phyloP scores from a whole-genome alignment of 2,113 vertebrate species.

The Tachuris rubrigastra region DNA sequence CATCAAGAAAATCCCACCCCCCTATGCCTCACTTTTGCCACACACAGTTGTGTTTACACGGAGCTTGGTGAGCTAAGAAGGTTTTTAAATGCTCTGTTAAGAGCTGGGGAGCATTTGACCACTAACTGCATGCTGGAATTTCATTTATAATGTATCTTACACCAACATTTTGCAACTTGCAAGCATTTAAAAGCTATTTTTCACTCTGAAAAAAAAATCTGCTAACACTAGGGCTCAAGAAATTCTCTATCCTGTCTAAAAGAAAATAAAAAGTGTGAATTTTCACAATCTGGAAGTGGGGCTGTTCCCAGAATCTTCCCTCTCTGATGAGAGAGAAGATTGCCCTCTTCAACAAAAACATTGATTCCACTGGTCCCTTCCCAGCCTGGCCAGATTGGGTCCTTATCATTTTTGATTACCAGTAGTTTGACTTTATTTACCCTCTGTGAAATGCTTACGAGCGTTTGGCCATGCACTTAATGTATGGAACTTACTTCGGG shows the following conservation, averaged over 20 bases:
- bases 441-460: not conserved
- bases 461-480: slow-evolving; percentile 3
- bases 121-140: not conserved
- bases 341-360: not conserved
- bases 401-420: not conserved
- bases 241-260: not conserved
- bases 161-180: not conserved
- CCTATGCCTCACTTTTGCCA: not conserved
- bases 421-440: not conserved
- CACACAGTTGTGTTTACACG: not conserved
- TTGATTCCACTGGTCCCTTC: not conserved
- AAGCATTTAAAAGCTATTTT: not conserved
- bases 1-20: not conserved
- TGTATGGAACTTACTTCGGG: slow-evolving; percentile 16
- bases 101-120: not conserved
- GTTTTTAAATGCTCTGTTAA: not conserved
- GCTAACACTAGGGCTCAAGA: not conserved
- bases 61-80: not conserved
- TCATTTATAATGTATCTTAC: not conserved
- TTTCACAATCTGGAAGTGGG: not conserved
- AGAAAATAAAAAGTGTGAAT: not conserved
- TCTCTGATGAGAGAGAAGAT: not conserved
- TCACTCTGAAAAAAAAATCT: not conserved
- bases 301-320: not conserved
- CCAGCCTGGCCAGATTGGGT: not conserved